Evolutionary conservation across 1,140 invertebrate genomes (phyloP).

Genomic region (Dysdera silvatica): DNA sequence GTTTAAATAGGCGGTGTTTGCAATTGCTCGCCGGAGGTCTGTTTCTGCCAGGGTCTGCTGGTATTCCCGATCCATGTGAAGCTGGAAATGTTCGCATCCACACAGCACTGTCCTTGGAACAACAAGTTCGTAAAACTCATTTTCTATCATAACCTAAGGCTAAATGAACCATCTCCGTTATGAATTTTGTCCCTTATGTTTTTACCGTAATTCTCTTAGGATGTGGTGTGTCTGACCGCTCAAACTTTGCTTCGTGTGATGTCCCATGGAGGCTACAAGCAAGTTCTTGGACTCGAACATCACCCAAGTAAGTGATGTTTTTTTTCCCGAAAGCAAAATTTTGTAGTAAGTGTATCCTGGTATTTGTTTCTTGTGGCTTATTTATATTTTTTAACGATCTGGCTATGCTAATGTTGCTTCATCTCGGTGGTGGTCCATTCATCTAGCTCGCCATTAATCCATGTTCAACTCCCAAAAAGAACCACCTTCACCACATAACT

Average conservation of each 20-base stretch:
- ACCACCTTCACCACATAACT: too few species aligned
- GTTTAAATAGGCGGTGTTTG: constrained; percentile 59
- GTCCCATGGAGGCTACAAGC: constrained; percentile 82
- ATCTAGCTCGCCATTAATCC: too few species aligned
- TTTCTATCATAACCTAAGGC: not conserved
- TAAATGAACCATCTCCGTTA: not conserved
- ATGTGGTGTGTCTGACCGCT: constrained; percentile 83
- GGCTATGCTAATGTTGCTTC: too few species aligned
- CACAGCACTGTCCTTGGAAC: constrained; percentile 81
- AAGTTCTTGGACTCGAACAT: constrained; percentile 59
- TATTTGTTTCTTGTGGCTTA: too few species aligned
- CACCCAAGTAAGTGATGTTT: constrained; percentile 50
- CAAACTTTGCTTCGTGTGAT: constrained; percentile 80
- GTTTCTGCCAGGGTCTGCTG: constrained; percentile 89
- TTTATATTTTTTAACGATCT: too few species aligned
- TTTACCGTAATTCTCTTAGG: constrained; percentile 50
- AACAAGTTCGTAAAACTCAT: constrained; percentile 56
- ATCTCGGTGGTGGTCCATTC: too few species aligned
- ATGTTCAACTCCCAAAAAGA: too few species aligned
- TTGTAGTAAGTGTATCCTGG: too few species aligned
- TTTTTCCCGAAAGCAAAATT: too few species aligned
- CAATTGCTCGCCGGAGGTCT: constrained; percentile 87
- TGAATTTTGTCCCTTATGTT: not conserved
- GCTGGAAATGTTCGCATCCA: constrained; percentile 80
- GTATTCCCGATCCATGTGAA: constrained; percentile 90